A percentile compares a stretch with the other conserved stretches of the same genome.
These are phyloP conservation scores for Ascaphus truei DNA, from an alignment of 2,113 vertebrate species.

Conservation along the genomic window DNA sequence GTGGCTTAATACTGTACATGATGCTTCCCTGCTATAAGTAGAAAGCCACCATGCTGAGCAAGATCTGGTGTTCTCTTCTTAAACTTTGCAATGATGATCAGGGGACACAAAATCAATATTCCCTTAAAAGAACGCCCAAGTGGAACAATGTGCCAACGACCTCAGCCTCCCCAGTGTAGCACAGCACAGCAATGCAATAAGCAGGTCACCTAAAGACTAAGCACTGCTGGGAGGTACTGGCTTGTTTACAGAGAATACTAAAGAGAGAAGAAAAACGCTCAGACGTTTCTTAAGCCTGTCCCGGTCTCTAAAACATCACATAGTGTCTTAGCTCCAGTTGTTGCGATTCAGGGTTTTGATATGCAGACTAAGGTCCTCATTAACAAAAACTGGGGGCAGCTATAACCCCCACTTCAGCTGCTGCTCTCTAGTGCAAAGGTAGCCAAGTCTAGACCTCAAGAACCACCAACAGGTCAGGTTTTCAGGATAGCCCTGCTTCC, in stretches of 20 bases:
- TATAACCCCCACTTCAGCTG: neutral
- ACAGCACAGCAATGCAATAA: slow-evolving; percentile 25
- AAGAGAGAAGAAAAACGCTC: no score
- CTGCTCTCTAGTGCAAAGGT: neutral
- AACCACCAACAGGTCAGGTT: no score
- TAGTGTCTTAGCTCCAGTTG: neutral
- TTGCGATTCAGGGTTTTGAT: neutral
- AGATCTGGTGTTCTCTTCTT: slow-evolving; percentile 26
- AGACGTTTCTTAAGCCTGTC: slow-evolving; percentile 14
- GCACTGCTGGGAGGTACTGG: neutral
- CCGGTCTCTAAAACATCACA: slow-evolving; percentile 22
- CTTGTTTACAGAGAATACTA: slow-evolving; percentile 29
- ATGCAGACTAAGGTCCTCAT: neutral
- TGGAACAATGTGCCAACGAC: slow-evolving; percentile 41
- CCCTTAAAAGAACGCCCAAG: slow-evolving; percentile 39
- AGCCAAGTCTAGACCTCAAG: neutral
- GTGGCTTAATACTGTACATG: neutral
- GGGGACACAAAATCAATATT: slow-evolving; percentile 56
- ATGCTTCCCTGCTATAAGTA: slow-evolving; percentile 1
- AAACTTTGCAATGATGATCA: slow-evolving; percentile 41
- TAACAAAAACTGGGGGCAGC: neutral
- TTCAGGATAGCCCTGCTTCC: no score
- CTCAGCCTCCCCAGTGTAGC: slow-evolving; percentile 27
- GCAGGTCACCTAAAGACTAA: slow-evolving; percentile 22
- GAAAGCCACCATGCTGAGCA: neutral